Conservation (phyloP, 2,888 invertebrate genomes). For the Brenthis daphne region DNA sequence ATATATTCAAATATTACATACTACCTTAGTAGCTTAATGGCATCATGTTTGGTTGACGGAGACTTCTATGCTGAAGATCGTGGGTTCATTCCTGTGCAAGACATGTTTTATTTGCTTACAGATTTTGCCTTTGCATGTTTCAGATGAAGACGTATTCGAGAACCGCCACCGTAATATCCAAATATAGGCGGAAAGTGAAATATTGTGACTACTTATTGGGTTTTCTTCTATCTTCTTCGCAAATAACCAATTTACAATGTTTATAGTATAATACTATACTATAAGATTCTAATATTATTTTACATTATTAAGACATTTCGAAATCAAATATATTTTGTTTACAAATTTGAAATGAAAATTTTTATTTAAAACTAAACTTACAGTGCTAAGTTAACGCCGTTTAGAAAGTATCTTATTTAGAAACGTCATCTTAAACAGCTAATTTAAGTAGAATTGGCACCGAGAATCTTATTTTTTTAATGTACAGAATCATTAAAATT, state of each 20-base stretch:
- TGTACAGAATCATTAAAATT: slow-evolving; percentile 44
- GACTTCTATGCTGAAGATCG: no score
- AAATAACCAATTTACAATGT: no score
- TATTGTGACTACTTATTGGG: no score
- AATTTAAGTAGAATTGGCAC: slow-evolving; percentile 63
- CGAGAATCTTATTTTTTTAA: slow-evolving; percentile 49
- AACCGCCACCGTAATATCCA: no score
- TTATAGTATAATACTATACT: no score
- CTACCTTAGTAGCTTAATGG: background rate
- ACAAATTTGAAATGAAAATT: background rate
- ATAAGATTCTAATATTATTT: no score
- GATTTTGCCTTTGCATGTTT: no score
- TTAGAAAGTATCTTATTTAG: background rate
- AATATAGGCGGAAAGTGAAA: no score
- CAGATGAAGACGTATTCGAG: no score
- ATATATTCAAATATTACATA: background rate
- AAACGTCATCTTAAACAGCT: slow-evolving; percentile 37
- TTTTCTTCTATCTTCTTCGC: no score
- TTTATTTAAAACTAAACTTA: slow-evolving; percentile 2
- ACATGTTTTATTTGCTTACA: no score
- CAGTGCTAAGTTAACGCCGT: background rate
- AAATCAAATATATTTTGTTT: background rate
- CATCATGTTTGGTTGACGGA: background rate
- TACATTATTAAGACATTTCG: background rate
- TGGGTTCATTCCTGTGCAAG: no score